Evolutionary conservation across 2,888 invertebrate genomes (phyloP).

Genomic region (Tribolium freemani): DNA sequence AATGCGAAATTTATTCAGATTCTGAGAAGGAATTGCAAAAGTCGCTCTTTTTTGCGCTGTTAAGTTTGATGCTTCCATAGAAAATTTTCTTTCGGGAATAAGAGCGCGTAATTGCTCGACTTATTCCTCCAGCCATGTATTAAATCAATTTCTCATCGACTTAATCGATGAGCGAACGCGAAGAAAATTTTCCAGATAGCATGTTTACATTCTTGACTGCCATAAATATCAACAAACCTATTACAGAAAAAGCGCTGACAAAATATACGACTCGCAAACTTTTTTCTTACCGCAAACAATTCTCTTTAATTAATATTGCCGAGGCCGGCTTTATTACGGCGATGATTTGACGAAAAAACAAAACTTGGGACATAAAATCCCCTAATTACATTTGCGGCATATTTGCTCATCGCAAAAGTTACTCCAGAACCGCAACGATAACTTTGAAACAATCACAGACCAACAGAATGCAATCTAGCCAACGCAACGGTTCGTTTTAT

Average conservation of each 20-base stretch:
- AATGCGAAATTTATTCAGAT: slow-evolving; percentile 10
- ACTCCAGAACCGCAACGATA: neutral
- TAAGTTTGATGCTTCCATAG: slow-evolving; percentile 5
- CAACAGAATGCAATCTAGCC: neutral
- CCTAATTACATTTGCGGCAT: neutral
- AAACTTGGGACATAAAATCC: neutral
- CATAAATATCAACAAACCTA: slow-evolving; percentile 42
- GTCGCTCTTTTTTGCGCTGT: neutral
- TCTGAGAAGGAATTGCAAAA: neutral
- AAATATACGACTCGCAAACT: slow-evolving; percentile 37
- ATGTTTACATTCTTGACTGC: slow-evolving; percentile 37
- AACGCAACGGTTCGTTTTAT: neutral
- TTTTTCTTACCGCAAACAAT: slow-evolving; percentile 26
- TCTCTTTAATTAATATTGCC: slow-evolving; percentile 22
- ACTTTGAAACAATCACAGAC: neutral
- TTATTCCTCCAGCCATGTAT: neutral
- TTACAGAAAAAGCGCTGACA: slow-evolving; percentile 36
- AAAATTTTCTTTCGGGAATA: neutral
- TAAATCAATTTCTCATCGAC: slow-evolving; percentile 22
- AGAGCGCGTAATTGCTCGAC: neutral
- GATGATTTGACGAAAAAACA: slow-evolving; percentile 6
- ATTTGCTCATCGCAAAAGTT: neutral
- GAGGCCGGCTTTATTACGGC: neutral
- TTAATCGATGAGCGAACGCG: slow-evolving; percentile 5
- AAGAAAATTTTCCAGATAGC: slow-evolving; percentile 27